Evolutionary conservation across 2,113 vertebrate genomes (phyloP).

Genomic region (Xiphophorus maculatus): DNA sequence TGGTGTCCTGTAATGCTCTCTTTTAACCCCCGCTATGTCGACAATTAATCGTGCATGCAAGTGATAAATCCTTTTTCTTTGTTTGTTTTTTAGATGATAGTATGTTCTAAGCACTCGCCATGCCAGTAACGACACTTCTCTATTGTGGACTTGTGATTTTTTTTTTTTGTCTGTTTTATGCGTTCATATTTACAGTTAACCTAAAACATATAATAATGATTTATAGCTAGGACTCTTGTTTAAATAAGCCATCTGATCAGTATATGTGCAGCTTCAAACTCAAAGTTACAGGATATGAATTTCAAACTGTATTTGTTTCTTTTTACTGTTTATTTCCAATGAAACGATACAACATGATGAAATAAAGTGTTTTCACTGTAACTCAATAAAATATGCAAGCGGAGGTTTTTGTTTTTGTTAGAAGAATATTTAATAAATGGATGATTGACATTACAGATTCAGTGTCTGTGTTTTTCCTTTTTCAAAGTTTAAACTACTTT

Average conservation of each 20-base stretch:
- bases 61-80: slow-evolving; percentile 30
- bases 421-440: background rate
- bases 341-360: slow-evolving; percentile 65
- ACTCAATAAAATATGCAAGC: slow-evolving; percentile 41
- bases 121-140: slow-evolving; percentile 58
- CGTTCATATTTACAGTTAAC: slow-evolving; percentile 74
- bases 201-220: slow-evolving; percentile 65
- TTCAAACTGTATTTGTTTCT: slow-evolving; percentile 65
- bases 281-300: slow-evolving; percentile 39
- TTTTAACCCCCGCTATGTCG: slow-evolving; percentile 66
- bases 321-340: slow-evolving; percentile 73
- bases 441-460: background rate
- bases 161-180: slow-evolving; percentile 38
- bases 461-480: background rate
- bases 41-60: slow-evolving; percentile 78
- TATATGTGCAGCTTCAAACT: slow-evolving; percentile 51
- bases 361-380: slow-evolving; percentile 80
- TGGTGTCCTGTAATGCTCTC: slow-evolving; percentile 67
- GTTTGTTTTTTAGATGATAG: slow-evolving; percentile 45
- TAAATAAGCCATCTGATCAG: slow-evolving; percentile 64
- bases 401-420: background rate
- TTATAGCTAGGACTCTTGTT: slow-evolving; percentile 50
- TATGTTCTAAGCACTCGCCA: slow-evolving; percentile 59
- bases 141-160: slow-evolving; percentile 69
- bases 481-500: too few relatives aligned